A percentile compares a stretch with the other conserved stretches of the same genome.
Conservation (phyloP, 2,113 vertebrate species). For the Casuarius casuarius region DNA sequence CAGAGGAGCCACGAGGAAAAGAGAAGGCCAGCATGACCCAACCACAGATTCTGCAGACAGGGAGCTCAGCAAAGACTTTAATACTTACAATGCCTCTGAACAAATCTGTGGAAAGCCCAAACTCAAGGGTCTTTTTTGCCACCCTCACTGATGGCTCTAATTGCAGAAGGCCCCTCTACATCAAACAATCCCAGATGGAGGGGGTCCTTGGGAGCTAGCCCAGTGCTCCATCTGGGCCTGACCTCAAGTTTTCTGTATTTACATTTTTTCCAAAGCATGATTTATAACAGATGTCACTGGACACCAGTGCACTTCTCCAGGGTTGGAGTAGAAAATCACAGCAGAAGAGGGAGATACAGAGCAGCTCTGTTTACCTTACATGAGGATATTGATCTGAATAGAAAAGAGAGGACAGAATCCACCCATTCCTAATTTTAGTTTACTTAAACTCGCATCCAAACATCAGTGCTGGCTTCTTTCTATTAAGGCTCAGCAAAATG, state of each 20-base stretch:
- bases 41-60: background rate
- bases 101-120: background rate
- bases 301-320: constrained; percentile 26
- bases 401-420: background rate
- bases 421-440: background rate
- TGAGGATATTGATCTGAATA: background rate
- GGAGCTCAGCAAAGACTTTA: background rate
- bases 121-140: background rate
- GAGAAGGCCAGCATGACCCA: background rate
- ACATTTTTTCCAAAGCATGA: constrained; percentile 37
- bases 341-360: constrained; percentile 6
- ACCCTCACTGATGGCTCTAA: background rate
- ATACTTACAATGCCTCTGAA: background rate
- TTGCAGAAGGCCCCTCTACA: constrained; percentile 7
- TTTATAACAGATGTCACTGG: constrained; percentile 59
- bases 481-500: background rate
- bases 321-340: constrained; percentile 36
- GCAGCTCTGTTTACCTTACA: background rate
- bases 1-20: background rate
- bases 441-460: background rate
- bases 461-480: background rate
- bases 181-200: constrained; percentile 47
- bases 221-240: constrained; percentile 42
- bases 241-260: constrained; percentile 55
- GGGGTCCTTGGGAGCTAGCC: constrained; percentile 17